Percentiles rank a stretch among this genome's conserved stretches.
Evolutionary conservation across 2,888 invertebrate genomes (phyloP).

Genomic region (Amphipyra berbera): DNA sequence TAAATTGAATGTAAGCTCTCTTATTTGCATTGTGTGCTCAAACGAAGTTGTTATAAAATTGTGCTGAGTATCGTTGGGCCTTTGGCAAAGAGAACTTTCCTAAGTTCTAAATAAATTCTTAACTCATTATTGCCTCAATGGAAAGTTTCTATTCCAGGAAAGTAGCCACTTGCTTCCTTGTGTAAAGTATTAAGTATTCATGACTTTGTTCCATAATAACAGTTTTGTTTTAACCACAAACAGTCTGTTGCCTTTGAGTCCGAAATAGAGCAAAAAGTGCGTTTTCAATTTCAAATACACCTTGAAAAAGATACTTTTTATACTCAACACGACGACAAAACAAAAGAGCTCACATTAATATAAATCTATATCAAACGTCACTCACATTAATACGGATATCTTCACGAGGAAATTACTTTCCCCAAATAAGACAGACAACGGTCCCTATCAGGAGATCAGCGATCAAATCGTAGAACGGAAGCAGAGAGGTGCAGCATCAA

Average conservation of each 20-base stretch:
- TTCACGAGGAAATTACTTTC: slow-evolving; percentile 43
- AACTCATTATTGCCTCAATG: slow-evolving; percentile 41
- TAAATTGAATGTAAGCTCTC: slow-evolving; percentile 78
- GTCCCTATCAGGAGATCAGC: slow-evolving; percentile 57
- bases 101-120: slow-evolving; percentile 50
- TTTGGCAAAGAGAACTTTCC: slow-evolving; percentile 26
- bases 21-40: slow-evolving; percentile 72
- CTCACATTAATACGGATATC: slow-evolving; percentile 37
- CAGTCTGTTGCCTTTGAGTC: slow-evolving; percentile 21
- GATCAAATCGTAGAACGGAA: slow-evolving; percentile 34
- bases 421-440: slow-evolving; percentile 48
- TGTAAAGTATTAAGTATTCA: slow-evolving; percentile 30
- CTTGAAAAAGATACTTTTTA: slow-evolving; percentile 4
- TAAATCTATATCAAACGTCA: too few relatives aligned
- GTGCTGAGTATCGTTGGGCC: slow-evolving; percentile 44
- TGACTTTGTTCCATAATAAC: slow-evolving; percentile 18
- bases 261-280: slow-evolving; percentile 20
- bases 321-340: slow-evolving; percentile 17
- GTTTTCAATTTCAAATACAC: slow-evolving; percentile 11
- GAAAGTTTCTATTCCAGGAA: slow-evolving; percentile 22
- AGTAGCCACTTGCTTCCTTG: slow-evolving; percentile 16
- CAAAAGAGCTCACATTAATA: slow-evolving; percentile 29
- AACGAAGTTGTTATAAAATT: slow-evolving; percentile 62
- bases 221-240: slow-evolving; percentile 18
- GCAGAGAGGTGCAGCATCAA: slow-evolving; percentile 42